These are phyloP conservation scores for Prunella fulvescens DNA, from an alignment of 2,113 vertebrate genomes.

Conservation along the genomic window DNA sequence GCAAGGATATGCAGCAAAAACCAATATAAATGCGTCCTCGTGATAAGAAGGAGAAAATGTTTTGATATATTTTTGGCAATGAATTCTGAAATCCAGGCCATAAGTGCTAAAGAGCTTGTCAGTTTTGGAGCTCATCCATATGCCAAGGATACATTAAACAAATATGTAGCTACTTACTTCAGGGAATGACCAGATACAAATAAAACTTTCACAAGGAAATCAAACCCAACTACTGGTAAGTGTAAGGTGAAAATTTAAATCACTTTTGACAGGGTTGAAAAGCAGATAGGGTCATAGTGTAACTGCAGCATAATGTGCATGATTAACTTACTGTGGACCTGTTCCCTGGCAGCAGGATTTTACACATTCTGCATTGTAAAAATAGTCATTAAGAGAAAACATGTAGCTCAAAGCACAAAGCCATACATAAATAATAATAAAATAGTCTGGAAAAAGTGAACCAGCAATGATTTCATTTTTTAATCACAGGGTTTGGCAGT, in stretches of 20 bases:
- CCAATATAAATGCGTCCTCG: not conserved
- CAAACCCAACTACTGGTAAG: not conserved
- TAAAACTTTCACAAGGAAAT: slow-evolving; percentile 8
- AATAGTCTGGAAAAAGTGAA: not conserved
- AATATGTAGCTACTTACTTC: slow-evolving; percentile 12
- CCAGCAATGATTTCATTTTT: not conserved
- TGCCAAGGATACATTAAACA: slow-evolving; percentile 36
- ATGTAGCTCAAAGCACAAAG: not conserved
- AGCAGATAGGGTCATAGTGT: not conserved
- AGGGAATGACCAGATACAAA: slow-evolving; percentile 20
- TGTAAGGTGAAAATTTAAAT: slow-evolving; percentile 38
- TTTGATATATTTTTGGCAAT: slow-evolving; percentile 56
- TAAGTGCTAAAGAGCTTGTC: slow-evolving; percentile 37
- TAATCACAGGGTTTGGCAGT: not conserved
- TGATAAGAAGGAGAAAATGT: slow-evolving; percentile 22
- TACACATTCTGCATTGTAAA: not conserved
- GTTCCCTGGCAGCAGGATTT: not conserved
- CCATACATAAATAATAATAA: not conserved
- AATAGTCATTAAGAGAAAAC: not conserved
- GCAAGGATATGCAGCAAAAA: not conserved
- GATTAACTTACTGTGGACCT: not conserved
- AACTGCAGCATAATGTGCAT: not conserved
- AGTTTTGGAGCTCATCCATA: slow-evolving; percentile 33
- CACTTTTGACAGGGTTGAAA: slow-evolving; percentile 20
- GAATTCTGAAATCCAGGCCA: slow-evolving; percentile 4